Conservation (phyloP, 2,888 invertebrate species). For the Terebella lapidaria region DNA sequence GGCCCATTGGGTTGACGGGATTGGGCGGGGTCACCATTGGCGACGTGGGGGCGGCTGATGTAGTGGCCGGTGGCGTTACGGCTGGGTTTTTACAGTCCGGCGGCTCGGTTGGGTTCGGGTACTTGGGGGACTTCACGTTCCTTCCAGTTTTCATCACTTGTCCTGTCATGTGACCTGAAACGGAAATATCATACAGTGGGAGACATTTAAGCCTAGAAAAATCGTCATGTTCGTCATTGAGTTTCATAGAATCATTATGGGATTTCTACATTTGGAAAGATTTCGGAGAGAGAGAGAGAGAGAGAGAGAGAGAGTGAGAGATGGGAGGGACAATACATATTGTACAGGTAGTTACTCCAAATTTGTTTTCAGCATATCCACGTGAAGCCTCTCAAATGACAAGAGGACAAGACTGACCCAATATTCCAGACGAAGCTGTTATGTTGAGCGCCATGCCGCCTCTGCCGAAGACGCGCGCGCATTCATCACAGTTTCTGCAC, state of each 20-base stretch:
- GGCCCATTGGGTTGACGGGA: neutral
- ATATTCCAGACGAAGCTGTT: neutral
- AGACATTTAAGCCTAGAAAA: neutral
- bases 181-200: neutral
- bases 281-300: no score
- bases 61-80: neutral
- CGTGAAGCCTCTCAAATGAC: no score
- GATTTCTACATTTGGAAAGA: no score
- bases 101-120: neutral
- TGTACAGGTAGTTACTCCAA: no score
- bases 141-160: neutral
- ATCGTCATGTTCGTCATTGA: no score
- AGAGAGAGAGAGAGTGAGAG: no score
- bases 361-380: no score
- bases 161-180: neutral
- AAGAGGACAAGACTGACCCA: neutral
- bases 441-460: constrained; percentile 13
- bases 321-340: no score
- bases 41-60: neutral
- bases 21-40: neutral
- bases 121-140: neutral
- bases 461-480: constrained; percentile 15
- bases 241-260: no score
- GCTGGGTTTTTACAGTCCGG: neutral
- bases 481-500: constrained; percentile 17